phyloP scores from a whole-genome alignment of 2,888 invertebrate genomes.

The Dione juno region DNA sequence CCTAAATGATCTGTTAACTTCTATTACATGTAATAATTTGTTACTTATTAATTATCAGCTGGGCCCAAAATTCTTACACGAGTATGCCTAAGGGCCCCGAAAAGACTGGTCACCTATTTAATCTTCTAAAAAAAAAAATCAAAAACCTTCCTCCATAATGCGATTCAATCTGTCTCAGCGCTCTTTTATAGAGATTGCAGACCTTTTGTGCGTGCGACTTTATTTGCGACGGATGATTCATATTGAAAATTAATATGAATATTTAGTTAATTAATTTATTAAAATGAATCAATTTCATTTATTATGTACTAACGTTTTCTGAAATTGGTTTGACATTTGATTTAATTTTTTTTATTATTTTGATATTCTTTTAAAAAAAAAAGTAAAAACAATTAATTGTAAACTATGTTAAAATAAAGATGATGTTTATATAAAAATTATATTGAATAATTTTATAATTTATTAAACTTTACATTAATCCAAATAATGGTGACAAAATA shows the following conservation, averaged over 20 bases:
- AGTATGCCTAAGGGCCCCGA: too few species aligned
- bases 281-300: too few species aligned
- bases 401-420: neutral
- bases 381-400: neutral
- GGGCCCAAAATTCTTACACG: too few species aligned
- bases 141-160: conserved; percentile 83
- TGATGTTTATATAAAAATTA: too few species aligned
- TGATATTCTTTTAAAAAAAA: neutral
- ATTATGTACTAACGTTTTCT: neutral
- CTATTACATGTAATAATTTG: too few species aligned
- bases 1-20: too few species aligned
- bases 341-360: neutral
- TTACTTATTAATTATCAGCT: too few species aligned
- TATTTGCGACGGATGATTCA: conserved; percentile 66
- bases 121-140: conserved; percentile 20
- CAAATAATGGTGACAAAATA: too few species aligned
- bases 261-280: too few species aligned
- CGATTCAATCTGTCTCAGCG: conserved; percentile 85
- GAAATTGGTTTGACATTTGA: neutral
- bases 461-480: too few species aligned
- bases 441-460: too few species aligned
- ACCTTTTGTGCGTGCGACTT: conserved; percentile 88
- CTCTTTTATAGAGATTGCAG: conserved; percentile 89
- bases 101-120: neutral
- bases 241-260: conserved; percentile 39